These are phyloP conservation scores for Megalopta genalis DNA, from an alignment of 1,140 invertebrate genomes.

Conservation along the genomic window DNA sequence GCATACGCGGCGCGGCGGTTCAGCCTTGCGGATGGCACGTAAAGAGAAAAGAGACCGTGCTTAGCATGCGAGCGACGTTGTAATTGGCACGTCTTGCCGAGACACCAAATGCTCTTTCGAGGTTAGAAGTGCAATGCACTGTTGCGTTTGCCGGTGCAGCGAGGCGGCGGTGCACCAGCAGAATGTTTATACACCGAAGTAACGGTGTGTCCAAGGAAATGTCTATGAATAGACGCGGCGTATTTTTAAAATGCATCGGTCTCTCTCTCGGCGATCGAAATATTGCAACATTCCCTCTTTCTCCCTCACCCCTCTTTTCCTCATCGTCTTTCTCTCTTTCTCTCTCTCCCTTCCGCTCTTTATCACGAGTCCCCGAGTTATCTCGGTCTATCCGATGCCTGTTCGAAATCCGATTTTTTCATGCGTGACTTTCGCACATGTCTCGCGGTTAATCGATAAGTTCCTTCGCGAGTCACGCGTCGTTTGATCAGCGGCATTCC, in stretches of 20 bases:
- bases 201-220: constrained; percentile 42
- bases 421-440: no score
- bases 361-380: no score
- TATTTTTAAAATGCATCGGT: constrained; percentile 15
- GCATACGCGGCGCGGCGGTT: constrained; percentile 11
- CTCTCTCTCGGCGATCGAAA: no score
- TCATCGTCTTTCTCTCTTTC: no score
- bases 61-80: constrained; percentile 62
- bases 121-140: constrained; percentile 67
- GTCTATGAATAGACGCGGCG: constrained; percentile 34
- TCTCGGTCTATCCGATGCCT: no score
- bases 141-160: constrained; percentile 46
- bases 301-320: no score
- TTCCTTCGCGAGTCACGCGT: no score
- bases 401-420: no score
- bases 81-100: constrained; percentile 64
- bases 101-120: constrained; percentile 64
- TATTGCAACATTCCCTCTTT: no score
- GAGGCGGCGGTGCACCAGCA: constrained; percentile 41
- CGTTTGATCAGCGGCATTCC: no score
- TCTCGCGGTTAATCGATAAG: no score
- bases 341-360: no score
- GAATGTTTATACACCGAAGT: constrained; percentile 54
- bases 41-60: constrained; percentile 57
- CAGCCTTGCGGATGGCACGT: background rate